These are phyloP conservation scores for Platyscapa corneri DNA, from an alignment of 1,140 invertebrate genomes.

Conservation along the genomic window DNA sequence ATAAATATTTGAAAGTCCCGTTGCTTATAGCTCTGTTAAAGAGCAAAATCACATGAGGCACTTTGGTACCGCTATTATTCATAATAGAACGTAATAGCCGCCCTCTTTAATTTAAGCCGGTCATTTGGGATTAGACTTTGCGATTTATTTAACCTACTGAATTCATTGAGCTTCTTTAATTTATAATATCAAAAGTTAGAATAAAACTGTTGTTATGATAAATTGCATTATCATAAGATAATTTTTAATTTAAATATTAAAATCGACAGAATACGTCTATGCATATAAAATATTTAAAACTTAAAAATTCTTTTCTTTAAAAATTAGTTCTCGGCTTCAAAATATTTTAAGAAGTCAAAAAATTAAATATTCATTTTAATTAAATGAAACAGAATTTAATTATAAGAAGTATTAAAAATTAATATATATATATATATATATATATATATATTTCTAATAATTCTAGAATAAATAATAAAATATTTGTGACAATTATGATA, in stretches of 20 bases:
- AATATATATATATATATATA: too few species aligned
- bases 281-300: too few species aligned
- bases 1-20: conserved; percentile 30
- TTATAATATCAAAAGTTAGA: neutral
- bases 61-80: conserved; percentile 30
- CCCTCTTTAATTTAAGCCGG: conserved; percentile 37
- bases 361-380: neutral
- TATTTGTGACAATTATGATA: too few species aligned
- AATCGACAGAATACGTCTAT: neutral
- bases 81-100: conserved; percentile 36
- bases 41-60: conserved; percentile 16
- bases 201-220: neutral
- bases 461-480: too few species aligned
- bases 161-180: neutral
- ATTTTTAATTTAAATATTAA: neutral
- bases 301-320: too few species aligned
- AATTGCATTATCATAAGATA: neutral
- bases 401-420: too few species aligned
- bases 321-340: too few species aligned
- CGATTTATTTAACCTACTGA: neutral
- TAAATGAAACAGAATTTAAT: neutral
- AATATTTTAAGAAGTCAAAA: neutral
- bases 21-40: conserved; percentile 28
- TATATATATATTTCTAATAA: too few species aligned
- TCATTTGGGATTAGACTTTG: conserved; percentile 25